phyloP scores from a whole-genome alignment of 2,888 invertebrate genomes.

The Allophyes oxyacanthae region DNA sequence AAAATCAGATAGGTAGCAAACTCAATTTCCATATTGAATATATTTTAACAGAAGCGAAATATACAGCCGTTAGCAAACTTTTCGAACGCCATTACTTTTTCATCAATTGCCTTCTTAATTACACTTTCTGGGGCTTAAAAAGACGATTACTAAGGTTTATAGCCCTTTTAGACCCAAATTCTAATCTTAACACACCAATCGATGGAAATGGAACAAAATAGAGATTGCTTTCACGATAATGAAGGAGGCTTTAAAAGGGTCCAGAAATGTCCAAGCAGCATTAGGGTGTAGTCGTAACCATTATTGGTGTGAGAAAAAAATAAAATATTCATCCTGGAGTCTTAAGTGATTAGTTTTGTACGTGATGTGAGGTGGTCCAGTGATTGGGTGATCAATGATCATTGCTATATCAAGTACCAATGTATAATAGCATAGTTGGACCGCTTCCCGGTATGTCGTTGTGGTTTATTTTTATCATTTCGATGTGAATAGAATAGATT shows the following conservation, averaged over 20 bases:
- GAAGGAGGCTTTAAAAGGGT: slow-evolving; percentile 74
- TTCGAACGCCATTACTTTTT: slow-evolving; percentile 47
- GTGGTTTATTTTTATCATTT: no score
- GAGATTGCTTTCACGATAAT: slow-evolving; percentile 77
- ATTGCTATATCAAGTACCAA: no score
- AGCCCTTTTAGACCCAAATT: slow-evolving; percentile 65
- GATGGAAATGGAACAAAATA: slow-evolving; percentile 72
- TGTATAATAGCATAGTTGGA: no score
- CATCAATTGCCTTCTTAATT: slow-evolving; percentile 51
- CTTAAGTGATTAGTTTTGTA: slow-evolving; percentile 53
- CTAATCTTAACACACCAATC: slow-evolving; percentile 73
- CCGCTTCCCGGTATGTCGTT: no score
- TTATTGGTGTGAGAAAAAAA: slow-evolving; percentile 61
- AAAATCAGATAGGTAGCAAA: no score
- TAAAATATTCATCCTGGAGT: slow-evolving; percentile 53
- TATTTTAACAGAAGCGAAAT: slow-evolving; percentile 17
- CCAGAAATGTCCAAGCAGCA: slow-evolving; percentile 70
- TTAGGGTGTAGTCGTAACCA: slow-evolving; percentile 61
- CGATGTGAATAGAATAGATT: no score
- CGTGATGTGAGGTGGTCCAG: slow-evolving; percentile 26
- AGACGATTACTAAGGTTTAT: slow-evolving; percentile 63
- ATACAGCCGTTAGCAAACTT: slow-evolving; percentile 17
- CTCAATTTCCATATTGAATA: slow-evolving; percentile 1
- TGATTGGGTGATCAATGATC: no score
- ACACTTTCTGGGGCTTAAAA: slow-evolving; percentile 59